Percentiles rank a stretch among this genome's conserved stretches.
These are phyloP conservation scores for Neelides sp. DNA, from an alignment of 1,140 invertebrate genomes.

Conservation along the genomic window DNA sequence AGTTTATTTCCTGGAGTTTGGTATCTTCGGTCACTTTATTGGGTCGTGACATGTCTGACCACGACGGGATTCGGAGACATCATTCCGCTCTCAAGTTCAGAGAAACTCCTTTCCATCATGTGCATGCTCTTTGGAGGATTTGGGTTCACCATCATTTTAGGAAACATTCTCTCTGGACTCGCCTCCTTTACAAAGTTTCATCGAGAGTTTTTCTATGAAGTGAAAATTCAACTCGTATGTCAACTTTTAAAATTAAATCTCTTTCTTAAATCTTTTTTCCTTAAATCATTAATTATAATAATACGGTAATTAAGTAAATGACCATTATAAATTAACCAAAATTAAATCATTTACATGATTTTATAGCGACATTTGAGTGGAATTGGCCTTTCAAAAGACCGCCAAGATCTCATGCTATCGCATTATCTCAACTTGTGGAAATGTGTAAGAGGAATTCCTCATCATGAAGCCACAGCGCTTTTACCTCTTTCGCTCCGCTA, in stretches of 20 bases:
- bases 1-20: constrained; percentile 6
- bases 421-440: constrained; percentile 18
- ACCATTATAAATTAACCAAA: too few species aligned
- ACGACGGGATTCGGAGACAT: constrained; percentile 25
- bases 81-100: constrained; percentile 4
- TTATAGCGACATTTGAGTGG: constrained; percentile 18
- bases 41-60: constrained; percentile 12
- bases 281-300: too few species aligned
- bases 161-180: constrained; percentile 15
- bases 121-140: constrained; percentile 18
- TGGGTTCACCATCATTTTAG: constrained; percentile 15
- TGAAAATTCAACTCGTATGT: constrained; percentile 16
- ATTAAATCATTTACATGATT: too few species aligned
- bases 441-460: constrained; percentile 6
- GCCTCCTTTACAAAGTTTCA: constrained; percentile 5
- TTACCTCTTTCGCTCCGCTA: constrained; percentile 5
- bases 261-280: too few species aligned
- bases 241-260: too few species aligned
- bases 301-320: too few species aligned
- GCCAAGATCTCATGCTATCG: constrained; percentile 6
- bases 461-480: constrained; percentile 3
- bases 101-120: constrained; percentile 8
- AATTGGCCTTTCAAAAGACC: constrained; percentile 12
- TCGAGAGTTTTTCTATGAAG: constrained; percentile 20
- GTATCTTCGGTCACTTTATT: constrained; percentile 20